Evolutionary conservation across 2,888 invertebrate genomes (phyloP), one percentile per base, ranked within the genome.

Genomic region (Lobophora halterata): DNA sequence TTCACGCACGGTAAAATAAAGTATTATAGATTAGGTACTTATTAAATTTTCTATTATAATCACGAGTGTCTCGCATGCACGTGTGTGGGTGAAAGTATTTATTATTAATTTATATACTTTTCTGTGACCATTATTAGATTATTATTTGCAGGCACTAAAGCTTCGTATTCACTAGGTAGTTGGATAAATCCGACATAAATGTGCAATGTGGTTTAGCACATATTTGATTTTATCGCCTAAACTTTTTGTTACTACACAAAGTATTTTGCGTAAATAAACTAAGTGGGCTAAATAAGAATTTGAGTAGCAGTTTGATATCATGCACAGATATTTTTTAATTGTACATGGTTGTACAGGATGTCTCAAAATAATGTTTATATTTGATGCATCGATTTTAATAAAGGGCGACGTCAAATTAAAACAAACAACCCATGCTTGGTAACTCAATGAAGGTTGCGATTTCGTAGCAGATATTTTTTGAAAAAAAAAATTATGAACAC

Each of bases 1-100:
- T 93, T 95, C 88, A 92, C 94, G 77, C 93, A 95, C 90, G 95
- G 95, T 95, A 91, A 90, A 91, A 90, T 89, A 90, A 89, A 89
- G 88, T 89, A 88, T 88, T 90, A 86, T 89, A 90, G 88, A 90
- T 90, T 90, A 89, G 90, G 91, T 88, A 91, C 88, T 79, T 86
- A 85, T 69, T 79, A 77, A 33, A 75, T 71, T 78, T 72, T 79
- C 81, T 74, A 77, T 68, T 85, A 80, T 43, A 62, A 79, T 76
- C 83, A 83, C 85, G 76, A 83, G 83, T 87, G 81, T 86, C 70
- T 82, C 76, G 86, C 86, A 86, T 87, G 87, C 86, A 85, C 83
- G 82, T 85, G 83, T 86, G 83, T 73, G 70, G 79, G 63, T 72
- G 61, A 71, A 75, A 68, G 73, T 69, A 53, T 65, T 70, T 31